Evolutionary conservation across 2,888 invertebrate species (phyloP), one percentile per base, ranked within the genome.

Genomic region (Dinocampus coccinellae): DNA sequence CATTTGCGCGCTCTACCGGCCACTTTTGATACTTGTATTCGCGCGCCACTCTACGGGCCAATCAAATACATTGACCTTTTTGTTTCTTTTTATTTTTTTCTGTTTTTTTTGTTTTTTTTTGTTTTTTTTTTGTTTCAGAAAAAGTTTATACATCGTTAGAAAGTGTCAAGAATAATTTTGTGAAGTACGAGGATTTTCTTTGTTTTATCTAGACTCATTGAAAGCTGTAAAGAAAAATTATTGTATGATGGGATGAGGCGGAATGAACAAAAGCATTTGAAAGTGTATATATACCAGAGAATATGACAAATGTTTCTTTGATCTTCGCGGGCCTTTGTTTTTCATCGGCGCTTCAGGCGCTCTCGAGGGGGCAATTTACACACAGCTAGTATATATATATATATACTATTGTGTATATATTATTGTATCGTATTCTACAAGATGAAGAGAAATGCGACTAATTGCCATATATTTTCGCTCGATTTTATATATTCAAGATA

Each of bases 281-380:
- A 29, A 29, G 63, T 63, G 47, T 58, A 13, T n/a, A 29, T 58
- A 33, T 39, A 66, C 42, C 57, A n/a, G 29, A 39, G 57, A 16
- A 47, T 47, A 66, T 66, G 66, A 66, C 66, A 66, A 66, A 66
- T 66, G 66, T 57, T 57, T 39, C 57, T 66, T 66, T 66, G 57
- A 66, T 66, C 66, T 66, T 66, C 57, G 34, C 36, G 34, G n/a
- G 66, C 57, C 57, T 66, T 66, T 66, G 66, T 66, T 47, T 66
- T 57, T 4, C 24, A 57, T 55, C 66, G 55, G 57, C 55, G 66
- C 66, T 57, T 66, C 9, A 66, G 57, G 66, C 66, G 36, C 57
- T 66, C 57, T 47, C 47, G 20, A 47, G 47, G 29, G 34, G 34
- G 29, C 39, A n/a, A 66, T 66, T 66, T 11, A 36, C 26, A 16